A percentile compares a stretch with the other conserved stretches of the same genome.
Evolutionary conservation across 2,888 invertebrate species (phyloP).

Genomic region (Silvanus unidentatus): DNA sequence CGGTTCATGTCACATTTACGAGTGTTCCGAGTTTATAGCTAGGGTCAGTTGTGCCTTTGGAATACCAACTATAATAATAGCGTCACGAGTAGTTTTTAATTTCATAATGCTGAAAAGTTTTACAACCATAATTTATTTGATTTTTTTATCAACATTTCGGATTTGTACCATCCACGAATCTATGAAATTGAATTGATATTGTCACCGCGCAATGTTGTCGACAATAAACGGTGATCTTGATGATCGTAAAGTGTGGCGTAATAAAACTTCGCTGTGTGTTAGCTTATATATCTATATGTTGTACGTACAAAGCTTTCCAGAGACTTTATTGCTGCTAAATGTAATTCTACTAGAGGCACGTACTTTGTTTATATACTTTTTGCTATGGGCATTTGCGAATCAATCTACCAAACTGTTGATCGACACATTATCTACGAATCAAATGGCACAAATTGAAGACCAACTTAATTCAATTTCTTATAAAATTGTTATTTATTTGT

Average conservation of each 20-base stretch:
- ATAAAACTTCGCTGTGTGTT: conserved; percentile 33
- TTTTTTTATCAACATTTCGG: no score
- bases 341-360: conserved; percentile 28
- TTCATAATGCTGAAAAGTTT: no score
- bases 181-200: conserved; percentile 41
- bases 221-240: conserved; percentile 41
- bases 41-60: no score
- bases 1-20: no score
- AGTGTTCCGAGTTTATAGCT: no score
- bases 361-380: conserved; percentile 25
- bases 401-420: conserved; percentile 20
- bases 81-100: no score
- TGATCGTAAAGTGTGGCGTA: conserved; percentile 42
- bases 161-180: background rate
- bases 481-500: no score
- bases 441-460: no score
- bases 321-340: conserved; percentile 27
- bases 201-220: conserved; percentile 31
- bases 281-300: conserved; percentile 17
- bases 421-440: conserved; percentile 5
- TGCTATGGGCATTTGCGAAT: conserved; percentile 17
- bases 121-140: no score
- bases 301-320: conserved; percentile 25
- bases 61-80: no score
- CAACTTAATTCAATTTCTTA: no score